Conservation (phyloP, 2,113 vertebrate species). For the Lepus americanus region DNA sequence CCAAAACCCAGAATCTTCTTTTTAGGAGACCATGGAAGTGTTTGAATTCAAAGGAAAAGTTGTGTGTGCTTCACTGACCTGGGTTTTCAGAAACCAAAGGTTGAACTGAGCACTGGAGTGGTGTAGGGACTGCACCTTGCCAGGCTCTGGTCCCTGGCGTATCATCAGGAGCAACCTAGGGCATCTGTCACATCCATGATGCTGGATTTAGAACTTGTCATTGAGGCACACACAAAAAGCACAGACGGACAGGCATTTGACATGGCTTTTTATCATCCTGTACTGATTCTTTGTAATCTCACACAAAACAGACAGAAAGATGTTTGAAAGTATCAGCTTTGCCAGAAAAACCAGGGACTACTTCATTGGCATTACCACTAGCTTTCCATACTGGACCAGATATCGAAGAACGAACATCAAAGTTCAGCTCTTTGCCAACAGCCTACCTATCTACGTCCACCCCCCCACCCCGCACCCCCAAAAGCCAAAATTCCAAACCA, state of each 20-base stretch:
- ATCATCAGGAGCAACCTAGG: background rate
- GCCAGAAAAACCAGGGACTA: background rate
- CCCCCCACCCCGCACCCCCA: too few species aligned
- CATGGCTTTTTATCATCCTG: background rate
- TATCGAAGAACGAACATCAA: background rate
- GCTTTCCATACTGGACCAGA: background rate
- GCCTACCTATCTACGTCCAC: background rate
- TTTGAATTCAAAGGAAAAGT: slow-evolving; percentile 45
- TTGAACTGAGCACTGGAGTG: background rate
- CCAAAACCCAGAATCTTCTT: background rate
- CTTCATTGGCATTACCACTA: background rate
- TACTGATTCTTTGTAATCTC: background rate
- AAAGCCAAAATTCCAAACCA: background rate
- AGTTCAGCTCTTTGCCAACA: background rate
- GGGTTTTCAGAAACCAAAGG: background rate
- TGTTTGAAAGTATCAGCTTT: slow-evolving; percentile 8
- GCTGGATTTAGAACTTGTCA: background rate
- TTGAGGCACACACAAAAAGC: background rate
- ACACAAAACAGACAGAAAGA: background rate
- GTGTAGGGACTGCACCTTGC: background rate
- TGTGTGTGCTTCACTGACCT: background rate
- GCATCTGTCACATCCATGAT: background rate
- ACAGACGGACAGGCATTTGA: background rate
- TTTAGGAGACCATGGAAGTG: background rate
- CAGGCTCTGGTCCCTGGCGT: background rate